Evolutionary conservation across 1,140 invertebrate genomes (phyloP).

Genomic region (Laupala kohalensis): DNA sequence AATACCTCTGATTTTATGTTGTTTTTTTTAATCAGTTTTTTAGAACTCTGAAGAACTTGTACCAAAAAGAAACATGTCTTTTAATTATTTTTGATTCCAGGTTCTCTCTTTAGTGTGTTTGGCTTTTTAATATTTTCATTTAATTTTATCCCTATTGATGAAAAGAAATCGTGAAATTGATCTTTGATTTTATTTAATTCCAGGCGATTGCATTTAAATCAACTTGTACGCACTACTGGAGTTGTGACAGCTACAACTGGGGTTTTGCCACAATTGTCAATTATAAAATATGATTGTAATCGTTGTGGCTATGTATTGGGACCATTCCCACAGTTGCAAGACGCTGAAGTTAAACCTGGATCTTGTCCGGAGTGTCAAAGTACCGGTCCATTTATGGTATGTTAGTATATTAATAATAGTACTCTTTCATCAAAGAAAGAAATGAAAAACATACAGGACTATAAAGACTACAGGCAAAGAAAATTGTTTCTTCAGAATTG

Average conservation of each 20-base stretch:
- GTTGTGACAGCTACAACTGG: conserved; percentile 94
- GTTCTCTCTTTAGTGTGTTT: not conserved
- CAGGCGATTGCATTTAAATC: conserved; percentile 93
- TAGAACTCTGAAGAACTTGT: too few relatives aligned
- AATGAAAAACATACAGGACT: too few relatives aligned
- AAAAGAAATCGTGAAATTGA: too few relatives aligned
- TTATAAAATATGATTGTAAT: conserved; percentile 96
- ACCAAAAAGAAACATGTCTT: too few relatives aligned
- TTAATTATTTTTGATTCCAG: too few relatives aligned
- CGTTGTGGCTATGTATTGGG: conserved; percentile 91
- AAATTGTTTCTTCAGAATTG: too few relatives aligned
- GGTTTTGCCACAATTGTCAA: conserved; percentile 86
- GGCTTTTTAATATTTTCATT: not conserved
- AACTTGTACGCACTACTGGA: conserved; percentile 81
- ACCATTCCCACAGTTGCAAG: conserved; percentile 89
- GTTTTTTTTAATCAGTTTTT: too few relatives aligned
- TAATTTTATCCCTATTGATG: not conserved
- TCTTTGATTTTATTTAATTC: not conserved
- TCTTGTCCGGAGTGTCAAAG: conserved; percentile 98
- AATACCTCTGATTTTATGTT: too few relatives aligned
- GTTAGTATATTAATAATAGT: too few relatives aligned
- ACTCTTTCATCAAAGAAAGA: too few relatives aligned
- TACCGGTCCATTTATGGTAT: conserved; percentile 85
- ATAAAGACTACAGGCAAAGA: too few relatives aligned
- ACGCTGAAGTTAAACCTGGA: conserved; percentile 86